phyloP scores from a whole-genome alignment of 2,888 invertebrate genomes.

The Adelphocoris suturalis region DNA sequence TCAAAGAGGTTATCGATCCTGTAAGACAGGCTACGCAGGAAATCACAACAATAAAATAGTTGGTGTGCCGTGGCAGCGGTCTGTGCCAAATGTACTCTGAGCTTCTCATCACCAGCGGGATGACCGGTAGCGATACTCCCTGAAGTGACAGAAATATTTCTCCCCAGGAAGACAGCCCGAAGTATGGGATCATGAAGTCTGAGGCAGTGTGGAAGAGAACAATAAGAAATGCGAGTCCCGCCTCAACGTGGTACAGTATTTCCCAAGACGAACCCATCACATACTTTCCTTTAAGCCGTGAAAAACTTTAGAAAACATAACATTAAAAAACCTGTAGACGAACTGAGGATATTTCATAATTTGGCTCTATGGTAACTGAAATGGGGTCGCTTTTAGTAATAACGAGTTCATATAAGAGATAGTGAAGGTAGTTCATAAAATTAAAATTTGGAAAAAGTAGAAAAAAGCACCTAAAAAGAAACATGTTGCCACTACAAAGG shows the following conservation, averaged over 20 bases:
- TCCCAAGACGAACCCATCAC: neutral
- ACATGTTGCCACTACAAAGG: no score
- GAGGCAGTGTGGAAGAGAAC: neutral
- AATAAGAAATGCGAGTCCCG: neutral
- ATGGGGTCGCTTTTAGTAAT: no score
- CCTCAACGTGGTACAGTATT: constrained; percentile 1
- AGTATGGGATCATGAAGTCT: constrained; percentile 22
- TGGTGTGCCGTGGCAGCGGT: neutral
- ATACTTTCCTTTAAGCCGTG: no score
- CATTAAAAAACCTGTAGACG: no score
- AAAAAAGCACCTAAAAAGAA: no score
- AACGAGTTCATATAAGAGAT: no score
- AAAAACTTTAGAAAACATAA: no score
- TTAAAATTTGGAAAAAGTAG: no score
- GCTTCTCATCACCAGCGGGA: constrained; percentile 23
- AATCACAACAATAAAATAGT: neutral
- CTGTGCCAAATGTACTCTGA: neutral
- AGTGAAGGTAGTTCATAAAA: no score
- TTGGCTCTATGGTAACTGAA: no score
- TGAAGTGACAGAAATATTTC: constrained; percentile 29
- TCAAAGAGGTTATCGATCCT: neutral
- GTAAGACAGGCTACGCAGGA: neutral
- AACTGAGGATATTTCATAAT: no score
- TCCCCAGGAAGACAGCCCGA: neutral
- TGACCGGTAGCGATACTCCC: neutral